A percentile compares a stretch with the other conserved stretches of the same genome.
Evolutionary conservation across 2,888 invertebrate genomes (phyloP).

Genomic region (Blastobasis lacticolella): DNA sequence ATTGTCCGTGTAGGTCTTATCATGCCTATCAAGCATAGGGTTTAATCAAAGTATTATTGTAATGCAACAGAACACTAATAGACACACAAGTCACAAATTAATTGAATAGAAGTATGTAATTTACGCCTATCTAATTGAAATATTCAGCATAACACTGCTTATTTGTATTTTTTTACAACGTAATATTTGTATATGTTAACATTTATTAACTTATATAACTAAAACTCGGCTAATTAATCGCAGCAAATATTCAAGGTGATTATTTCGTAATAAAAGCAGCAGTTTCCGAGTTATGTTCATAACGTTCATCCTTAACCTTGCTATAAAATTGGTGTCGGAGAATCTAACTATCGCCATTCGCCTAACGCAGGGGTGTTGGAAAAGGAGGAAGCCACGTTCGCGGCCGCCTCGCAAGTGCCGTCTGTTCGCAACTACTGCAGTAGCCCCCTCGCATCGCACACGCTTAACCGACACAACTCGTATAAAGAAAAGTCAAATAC

Average conservation of each 20-base stretch:
- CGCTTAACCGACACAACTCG: constrained; percentile 64
- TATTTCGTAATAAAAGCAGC: too few relatives aligned
- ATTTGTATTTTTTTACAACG: neutral
- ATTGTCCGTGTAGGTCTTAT: too few relatives aligned
- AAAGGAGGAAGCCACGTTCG: neutral
- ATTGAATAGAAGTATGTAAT: neutral
- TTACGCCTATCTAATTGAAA: neutral
- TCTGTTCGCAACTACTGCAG: constrained; percentile 45
- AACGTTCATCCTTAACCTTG: too few relatives aligned
- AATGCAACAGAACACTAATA: neutral
- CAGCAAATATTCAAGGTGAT: too few relatives aligned
- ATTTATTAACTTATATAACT: neutral
- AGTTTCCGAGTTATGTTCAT: too few relatives aligned
- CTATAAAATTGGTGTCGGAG: too few relatives aligned
- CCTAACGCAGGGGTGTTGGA: constrained; percentile 48
- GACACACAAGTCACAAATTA: neutral
- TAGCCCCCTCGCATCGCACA: constrained; percentile 35
- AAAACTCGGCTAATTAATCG: too few relatives aligned
- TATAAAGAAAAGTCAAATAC: constrained; percentile 44
- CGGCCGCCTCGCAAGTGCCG: constrained; percentile 16
- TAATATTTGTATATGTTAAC: neutral
- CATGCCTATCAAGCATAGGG: too few relatives aligned
- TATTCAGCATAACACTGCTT: neutral
- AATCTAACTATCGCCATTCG: constrained; percentile 11
- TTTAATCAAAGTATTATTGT: too few relatives aligned